A percentile compares a stretch with the other conserved stretches of the same genome.
Evolutionary conservation across 2,797 vertebrate genomes (phyloP).

Genomic region (Adelosebastes latens): DNA sequence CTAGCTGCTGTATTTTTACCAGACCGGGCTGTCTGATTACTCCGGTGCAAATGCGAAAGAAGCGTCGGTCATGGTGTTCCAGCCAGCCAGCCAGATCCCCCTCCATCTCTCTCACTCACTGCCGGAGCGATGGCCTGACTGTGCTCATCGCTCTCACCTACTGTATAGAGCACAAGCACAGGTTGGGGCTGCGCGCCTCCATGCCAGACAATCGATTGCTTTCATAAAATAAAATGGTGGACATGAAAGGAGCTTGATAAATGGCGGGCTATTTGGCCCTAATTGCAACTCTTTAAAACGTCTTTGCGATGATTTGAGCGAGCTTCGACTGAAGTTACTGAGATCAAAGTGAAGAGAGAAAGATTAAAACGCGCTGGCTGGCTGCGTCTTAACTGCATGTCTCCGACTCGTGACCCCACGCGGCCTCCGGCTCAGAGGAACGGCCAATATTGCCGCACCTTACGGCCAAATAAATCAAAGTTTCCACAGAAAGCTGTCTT

Average conservation of each 20-base stretch:
- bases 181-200: slow-evolving; percentile 53
- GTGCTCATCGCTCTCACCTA: slow-evolving; percentile 56
- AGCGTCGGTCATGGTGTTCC: slow-evolving; percentile 58
- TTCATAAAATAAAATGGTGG: slow-evolving; percentile 81
- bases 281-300: slow-evolving; percentile 82
- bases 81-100: slow-evolving; percentile 56
- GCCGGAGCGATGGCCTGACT: slow-evolving; percentile 55
- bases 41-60: slow-evolving; percentile 63
- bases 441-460: slow-evolving; percentile 55
- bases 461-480: slow-evolving; percentile 76
- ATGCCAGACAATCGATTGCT: slow-evolving; percentile 73
- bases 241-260: slow-evolving; percentile 80
- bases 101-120: slow-evolving; percentile 50
- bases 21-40: slow-evolving; percentile 63
- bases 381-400: slow-evolving; percentile 65
- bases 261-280: slow-evolving; percentile 75
- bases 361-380: slow-evolving; percentile 70
- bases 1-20: slow-evolving; percentile 61
- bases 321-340: slow-evolving; percentile 73
- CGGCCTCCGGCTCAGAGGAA: slow-evolving; percentile 53
- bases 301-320: slow-evolving; percentile 77
- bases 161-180: slow-evolving; percentile 41
- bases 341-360: slow-evolving; percentile 76
- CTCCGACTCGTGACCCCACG: slow-evolving; percentile 70
- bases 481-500: slow-evolving; percentile 67